A percentile compares a stretch with the other conserved stretches of the same genome.
Evolutionary conservation across 1,140 invertebrate genomes (phyloP).

Genomic region (Drosophila pallidifrons): DNA sequence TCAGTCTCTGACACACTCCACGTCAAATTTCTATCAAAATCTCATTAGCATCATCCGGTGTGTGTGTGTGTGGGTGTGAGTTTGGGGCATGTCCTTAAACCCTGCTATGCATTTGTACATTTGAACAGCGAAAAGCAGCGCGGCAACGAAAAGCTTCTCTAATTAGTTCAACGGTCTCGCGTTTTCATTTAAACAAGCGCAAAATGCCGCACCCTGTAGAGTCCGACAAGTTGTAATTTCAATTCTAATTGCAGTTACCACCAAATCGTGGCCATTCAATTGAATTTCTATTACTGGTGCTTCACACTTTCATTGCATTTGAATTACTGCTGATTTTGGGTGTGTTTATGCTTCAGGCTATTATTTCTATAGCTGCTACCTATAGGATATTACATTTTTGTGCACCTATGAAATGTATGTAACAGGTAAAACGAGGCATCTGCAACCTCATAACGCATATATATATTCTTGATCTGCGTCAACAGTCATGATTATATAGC

Average conservation of each 20-base stretch:
- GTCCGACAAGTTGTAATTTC: slow-evolving; percentile 37
- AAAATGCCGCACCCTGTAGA: background rate
- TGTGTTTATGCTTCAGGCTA: no score
- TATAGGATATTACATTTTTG: no score
- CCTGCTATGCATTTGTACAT: slow-evolving; percentile 3
- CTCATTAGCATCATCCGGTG: slow-evolving; percentile 59
- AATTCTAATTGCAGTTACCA: slow-evolving; percentile 49
- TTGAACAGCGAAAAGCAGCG: slow-evolving; percentile 36
- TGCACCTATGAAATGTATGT: no score
- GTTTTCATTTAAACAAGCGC: slow-evolving; percentile 53
- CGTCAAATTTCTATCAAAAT: slow-evolving; percentile 68
- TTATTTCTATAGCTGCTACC: no score
- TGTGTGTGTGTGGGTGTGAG: slow-evolving; percentile 16
- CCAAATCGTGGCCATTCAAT: slow-evolving; percentile 27
- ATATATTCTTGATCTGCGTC: no score
- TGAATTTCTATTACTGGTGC: slow-evolving; percentile 33
- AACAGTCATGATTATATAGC: no score
- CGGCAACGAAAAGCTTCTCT: slow-evolving; percentile 34
- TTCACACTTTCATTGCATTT: slow-evolving; percentile 11
- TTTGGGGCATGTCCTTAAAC: slow-evolving; percentile 26
- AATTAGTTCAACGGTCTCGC: slow-evolving; percentile 60
- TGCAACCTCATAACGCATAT: no score
- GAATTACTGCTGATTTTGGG: no score
- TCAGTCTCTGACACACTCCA: slow-evolving; percentile 48
- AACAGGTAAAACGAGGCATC: no score